Evolutionary conservation across 2,113 vertebrate genomes (phyloP).

Genomic region (Brachyhypopomus gauderio): DNA sequence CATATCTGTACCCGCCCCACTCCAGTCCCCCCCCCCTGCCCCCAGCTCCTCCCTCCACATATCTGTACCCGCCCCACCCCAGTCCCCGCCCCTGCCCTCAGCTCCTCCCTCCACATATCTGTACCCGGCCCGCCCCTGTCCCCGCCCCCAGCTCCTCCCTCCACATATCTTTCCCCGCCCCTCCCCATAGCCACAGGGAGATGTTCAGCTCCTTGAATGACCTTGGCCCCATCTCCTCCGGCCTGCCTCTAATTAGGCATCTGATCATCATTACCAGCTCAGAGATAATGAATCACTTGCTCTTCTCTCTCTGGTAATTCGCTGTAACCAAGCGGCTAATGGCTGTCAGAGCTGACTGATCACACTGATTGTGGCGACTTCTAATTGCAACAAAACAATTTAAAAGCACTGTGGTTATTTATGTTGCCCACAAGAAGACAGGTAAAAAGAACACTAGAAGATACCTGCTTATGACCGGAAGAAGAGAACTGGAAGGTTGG

Average conservation of each 20-base stretch:
- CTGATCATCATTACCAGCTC: conserved; percentile 96
- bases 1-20: too few relatives aligned
- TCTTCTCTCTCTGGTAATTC: conserved; percentile 92
- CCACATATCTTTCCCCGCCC: too few relatives aligned
- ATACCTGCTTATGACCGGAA: neutral
- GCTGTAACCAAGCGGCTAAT: conserved; percentile 93
- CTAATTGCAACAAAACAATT: conserved; percentile 91
- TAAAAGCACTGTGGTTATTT: conserved; percentile 87
- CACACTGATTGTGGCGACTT: conserved; percentile 91
- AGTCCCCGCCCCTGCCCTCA: conserved; percentile 14
- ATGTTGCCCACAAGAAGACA: conserved; percentile 56
- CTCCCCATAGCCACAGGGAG: conserved; percentile 59
- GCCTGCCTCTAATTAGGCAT: conserved; percentile 92
- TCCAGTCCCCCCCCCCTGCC: too few relatives aligned
- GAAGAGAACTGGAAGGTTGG: neutral
- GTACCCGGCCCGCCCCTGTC: too few relatives aligned
- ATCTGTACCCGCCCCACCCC: neutral
- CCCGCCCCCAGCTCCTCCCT: too few relatives aligned
- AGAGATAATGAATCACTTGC: conserved; percentile 93
- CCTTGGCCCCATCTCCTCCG: conserved; percentile 81
- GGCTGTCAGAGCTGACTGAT: conserved; percentile 93
- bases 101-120: too few relatives aligned
- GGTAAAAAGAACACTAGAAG: neutral
- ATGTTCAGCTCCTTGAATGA: conserved; percentile 83
- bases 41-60: neutral